Base-by-base conservation (phyloP, 2,113 vertebrate genomes). In the Eclectus roratus region DNA sequence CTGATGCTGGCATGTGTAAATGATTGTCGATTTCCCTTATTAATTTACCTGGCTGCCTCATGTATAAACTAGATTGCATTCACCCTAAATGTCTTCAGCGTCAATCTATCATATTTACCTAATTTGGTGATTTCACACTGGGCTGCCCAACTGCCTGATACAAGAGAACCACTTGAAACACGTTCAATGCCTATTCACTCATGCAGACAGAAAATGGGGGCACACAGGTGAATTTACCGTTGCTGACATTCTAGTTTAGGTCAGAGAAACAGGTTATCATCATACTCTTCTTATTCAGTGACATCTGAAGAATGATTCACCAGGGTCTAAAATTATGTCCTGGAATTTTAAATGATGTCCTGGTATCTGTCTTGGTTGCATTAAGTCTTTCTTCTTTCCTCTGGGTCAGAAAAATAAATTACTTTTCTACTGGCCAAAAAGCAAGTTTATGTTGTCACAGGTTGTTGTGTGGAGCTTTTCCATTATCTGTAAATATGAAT, bases 1-100 rank as follows among this genome's bases (percentile, higher is more conserved):
- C 97, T 97, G 95, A 98, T 91, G 93, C 81, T 96, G 92, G 93
- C 96, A 93, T 92, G 95, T 98, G 98, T 96, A 98, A 98, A 98
- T 98, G 95, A 98, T 98, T 98, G 97, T 97, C 98, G 98, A 96
- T 98, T 98, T 98, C 97, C 98, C 96, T 98, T 98, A 98, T 98
- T 99, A 98, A 98, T 98, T 98, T 98, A 96, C 95, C 93, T 96
- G 94, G 96, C 77, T 98, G 96, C 94, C 92, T 98, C 94, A 95
- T 97, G 96, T 98, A 97, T 97, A 97, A 98, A 96, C 96, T 90
- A 98, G 96, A 98, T 98, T 94, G 97, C 97, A 88, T 96, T 97
- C 86, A 96, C 94, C 53, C 80, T 43, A 91, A 95, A 97, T 94
- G 95, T 97, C 86, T 80, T 96, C 73, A 50, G 49, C 91, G 96